phyloP scores from a whole-genome alignment of 2,797 vertebrate species.

The Lepus townsendii region DNA sequence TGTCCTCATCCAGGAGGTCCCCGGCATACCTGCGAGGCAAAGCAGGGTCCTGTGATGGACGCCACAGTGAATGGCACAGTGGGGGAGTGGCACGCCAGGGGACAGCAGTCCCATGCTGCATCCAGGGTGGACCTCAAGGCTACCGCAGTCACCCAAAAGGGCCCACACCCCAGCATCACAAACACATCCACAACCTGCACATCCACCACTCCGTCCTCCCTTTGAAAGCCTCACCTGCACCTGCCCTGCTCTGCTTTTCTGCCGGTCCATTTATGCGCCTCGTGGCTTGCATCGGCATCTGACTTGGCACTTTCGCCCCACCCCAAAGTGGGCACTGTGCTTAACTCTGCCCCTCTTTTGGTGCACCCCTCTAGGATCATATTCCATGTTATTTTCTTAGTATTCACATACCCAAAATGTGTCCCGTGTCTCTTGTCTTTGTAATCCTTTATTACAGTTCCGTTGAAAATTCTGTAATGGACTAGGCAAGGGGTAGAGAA shows the following conservation, averaged over 20 bases:
- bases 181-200: too few species aligned
- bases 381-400: neutral
- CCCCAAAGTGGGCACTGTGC: rapidly evolving
- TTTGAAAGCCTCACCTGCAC: neutral
- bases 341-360: neutral
- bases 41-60: rapidly evolving
- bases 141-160: neutral
- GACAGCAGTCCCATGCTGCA: rapidly evolving
- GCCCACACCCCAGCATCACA: too few species aligned
- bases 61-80: rapidly evolving
- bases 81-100: neutral
- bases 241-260: neutral
- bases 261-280: too few species aligned
- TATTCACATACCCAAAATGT: neutral
- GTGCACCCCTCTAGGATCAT: neutral
- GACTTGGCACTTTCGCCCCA: neutral
- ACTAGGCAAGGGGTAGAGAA: neutral
- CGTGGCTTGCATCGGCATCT: rapidly evolving
- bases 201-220: neutral
- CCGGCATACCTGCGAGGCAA: slow-evolving; percentile 80
- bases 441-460: neutral
- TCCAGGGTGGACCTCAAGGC: too few species aligned
- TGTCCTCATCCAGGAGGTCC: slow-evolving; percentile 84
- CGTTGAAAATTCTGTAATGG: neutral
- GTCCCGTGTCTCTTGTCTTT: neutral